Conservation (phyloP, 1,140 invertebrate genomes). For the Drosophila kepulauana region DNA sequence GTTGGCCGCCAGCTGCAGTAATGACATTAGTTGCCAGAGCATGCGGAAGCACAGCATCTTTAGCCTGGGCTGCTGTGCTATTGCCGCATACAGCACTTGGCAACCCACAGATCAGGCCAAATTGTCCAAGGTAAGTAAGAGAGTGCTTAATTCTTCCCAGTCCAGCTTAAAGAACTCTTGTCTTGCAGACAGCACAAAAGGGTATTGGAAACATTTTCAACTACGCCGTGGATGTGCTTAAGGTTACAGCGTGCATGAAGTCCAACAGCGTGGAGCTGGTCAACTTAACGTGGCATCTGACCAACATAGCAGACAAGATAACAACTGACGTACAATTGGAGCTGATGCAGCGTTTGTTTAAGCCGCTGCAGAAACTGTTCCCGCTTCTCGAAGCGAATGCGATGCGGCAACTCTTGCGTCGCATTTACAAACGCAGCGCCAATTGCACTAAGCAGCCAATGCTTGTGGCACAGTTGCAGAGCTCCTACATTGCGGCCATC, state of each 20-base stretch:
- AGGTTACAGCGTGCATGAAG: conserved; percentile 49
- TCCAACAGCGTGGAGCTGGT: conserved; percentile 40
- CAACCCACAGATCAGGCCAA: conserved; percentile 12
- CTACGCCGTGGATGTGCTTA: conserved; percentile 40
- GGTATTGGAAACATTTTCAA: conserved; percentile 11
- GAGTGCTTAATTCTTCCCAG: not conserved
- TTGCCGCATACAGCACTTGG: conserved; percentile 58
- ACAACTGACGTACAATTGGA: conserved; percentile 30
- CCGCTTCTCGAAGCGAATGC: conserved; percentile 32
- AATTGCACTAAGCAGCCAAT: conserved; percentile 29
- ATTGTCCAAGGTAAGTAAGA: conserved; percentile 34
- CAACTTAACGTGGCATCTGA: conserved; percentile 39
- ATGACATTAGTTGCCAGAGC: conserved; percentile 26
- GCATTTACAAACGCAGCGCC: conserved; percentile 52
- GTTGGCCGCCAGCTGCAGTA: conserved; percentile 29
- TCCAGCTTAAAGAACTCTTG: not conserved
- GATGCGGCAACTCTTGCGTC: conserved; percentile 32
- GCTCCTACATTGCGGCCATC: conserved; percentile 39
- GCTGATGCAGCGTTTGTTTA: conserved; percentile 31
- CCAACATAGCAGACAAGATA: conserved; percentile 34
- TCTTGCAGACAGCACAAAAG: conserved; percentile 24
- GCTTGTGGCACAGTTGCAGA: conserved; percentile 26
- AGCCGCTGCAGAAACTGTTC: conserved; percentile 44
- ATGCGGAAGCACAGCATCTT: conserved; percentile 52
- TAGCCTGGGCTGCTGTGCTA: conserved; percentile 34